Evolutionary conservation across 2,797 vertebrate species (phyloP), one percentile per base, ranked within the genome.

Genomic region (Eidolon dupreanum): DNA sequence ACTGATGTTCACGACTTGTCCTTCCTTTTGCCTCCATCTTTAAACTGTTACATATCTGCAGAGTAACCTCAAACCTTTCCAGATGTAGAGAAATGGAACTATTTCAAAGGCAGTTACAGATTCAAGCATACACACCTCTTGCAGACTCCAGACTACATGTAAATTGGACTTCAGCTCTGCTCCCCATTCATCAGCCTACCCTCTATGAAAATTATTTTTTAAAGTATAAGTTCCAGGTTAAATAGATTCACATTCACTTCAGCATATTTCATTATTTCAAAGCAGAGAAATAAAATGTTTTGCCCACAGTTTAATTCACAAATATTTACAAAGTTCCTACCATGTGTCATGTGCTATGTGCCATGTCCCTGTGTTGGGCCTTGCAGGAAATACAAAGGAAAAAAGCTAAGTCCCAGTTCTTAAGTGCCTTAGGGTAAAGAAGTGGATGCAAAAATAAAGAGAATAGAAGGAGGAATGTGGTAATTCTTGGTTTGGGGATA

Each of bases 281-380:
- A 90, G 51, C 63, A 88, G 46, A 94, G 81, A 95, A 90, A 89
- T 55, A 73, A 94, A 66, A 16, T 28, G 33, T 46, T 83, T 87
- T 13, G 12, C 75, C 63, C 55, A n/a, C n/a, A 70, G 51, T 61
- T 82, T 93, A 74, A 31, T 53, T 85, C 28, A 22, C n/a, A 81
- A 31, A 70, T 68, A 73, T 51, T 86, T 87, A 73, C 24, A 2
- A 92, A 61, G 15, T 51, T 86, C 59, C 41, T 63, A 36, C 31
- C 13, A 5, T 26, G 26, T 41, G 65, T 24, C 57, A 53, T 49
- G 49, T 49, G 49, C 49, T 15, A 53, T 51, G 57, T 85, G 49
- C 49, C 13, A 38, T 51, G 57, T 85, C 57, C n/a, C n/a, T 74
- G 10, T 31, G 13, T n/a, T 57, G 53, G 71, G 43, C n/a, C 38